Evolutionary conservation across 2,113 vertebrate genomes (phyloP).

Genomic region (chimpanzee (Pan troglodytes)): DNA sequence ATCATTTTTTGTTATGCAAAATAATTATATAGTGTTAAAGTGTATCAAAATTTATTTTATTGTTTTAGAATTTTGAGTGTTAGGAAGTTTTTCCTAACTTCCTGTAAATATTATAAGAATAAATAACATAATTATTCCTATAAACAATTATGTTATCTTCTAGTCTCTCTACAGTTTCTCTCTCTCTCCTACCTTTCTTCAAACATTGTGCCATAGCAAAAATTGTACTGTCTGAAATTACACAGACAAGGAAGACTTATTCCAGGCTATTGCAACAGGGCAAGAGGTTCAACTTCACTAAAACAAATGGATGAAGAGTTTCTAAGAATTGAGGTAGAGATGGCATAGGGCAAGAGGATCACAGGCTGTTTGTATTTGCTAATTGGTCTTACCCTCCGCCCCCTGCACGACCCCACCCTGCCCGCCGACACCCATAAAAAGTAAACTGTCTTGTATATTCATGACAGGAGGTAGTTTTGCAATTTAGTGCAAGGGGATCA

Average conservation of each 20-base stretch:
- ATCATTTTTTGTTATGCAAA: not conserved
- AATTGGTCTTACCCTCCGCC: not conserved
- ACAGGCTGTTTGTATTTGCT: not conserved
- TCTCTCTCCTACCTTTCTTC: not conserved
- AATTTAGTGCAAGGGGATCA: not conserved
- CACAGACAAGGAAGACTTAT: not conserved
- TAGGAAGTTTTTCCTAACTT: not conserved
- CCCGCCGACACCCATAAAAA: not conserved
- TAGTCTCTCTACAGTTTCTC: not conserved
- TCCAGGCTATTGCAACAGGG: not conserved
- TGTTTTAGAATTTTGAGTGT: not conserved
- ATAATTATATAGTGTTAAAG: not conserved
- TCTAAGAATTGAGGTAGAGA: not conserved
- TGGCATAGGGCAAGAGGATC: not conserved
- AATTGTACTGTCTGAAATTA: not conserved
- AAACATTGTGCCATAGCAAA: not conserved
- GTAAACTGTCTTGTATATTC: not conserved
- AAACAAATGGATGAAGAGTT: not conserved
- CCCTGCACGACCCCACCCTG: rapidly evolving
- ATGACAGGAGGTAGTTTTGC: not conserved
- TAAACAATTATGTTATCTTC: not conserved
- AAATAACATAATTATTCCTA: not conserved
- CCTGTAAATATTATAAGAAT: not conserved
- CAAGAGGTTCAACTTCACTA: not conserved
- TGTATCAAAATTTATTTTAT: not conserved